Evolutionary conservation across 2,797 vertebrate species (phyloP), one percentile per base, ranked within the genome.

Genomic region (Betta splendens): DNA sequence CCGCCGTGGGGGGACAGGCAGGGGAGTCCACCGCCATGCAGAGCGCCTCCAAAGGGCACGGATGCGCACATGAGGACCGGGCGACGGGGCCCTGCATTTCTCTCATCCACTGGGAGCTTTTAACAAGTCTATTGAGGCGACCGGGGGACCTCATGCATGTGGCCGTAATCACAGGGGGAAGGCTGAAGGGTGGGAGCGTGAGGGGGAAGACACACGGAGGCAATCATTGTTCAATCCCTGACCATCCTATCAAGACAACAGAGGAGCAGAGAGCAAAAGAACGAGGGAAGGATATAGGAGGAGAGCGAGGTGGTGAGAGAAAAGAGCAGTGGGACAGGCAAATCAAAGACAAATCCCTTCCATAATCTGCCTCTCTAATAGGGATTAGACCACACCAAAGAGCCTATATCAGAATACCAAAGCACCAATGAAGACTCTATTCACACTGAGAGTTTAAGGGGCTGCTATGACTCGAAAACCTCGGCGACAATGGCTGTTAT

Each of bases 91-190:
- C n/a, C 90, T 79, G 78, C 88, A 88, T 89, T 90, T 91, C 92
- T 93, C 92, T 92, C 91, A 94, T 93, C 94, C 92, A 89, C 89
- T 90, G 87, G 87, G 91, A 92, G 91, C 89, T 84, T 93, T 95
- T 94, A 94, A 95, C 94, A 94, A 95, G 94, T 94, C 94, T 92
- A 94, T 96, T 95, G 94, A 95, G 88, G 85, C 68, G n/a, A 89
- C 83, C 66, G 48, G 76, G 84, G 89, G 75, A 54, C 86, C 87
- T 89, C 86, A 88, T 90, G 92, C 86, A 90, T 82, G 90, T 86
- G 89, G 82, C 76, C 87, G 82, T 74, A 81, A 84, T 89, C 88
- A 90, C 91, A 81, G 70, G 74, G 81, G 75, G 74, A 77, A 29
- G 69, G 70, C 68, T 71, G 55, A 67, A 60, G 67, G 68, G 64